phyloP scores from a whole-genome alignment of 1,140 invertebrate species.

The Zaprionus davidi region DNA sequence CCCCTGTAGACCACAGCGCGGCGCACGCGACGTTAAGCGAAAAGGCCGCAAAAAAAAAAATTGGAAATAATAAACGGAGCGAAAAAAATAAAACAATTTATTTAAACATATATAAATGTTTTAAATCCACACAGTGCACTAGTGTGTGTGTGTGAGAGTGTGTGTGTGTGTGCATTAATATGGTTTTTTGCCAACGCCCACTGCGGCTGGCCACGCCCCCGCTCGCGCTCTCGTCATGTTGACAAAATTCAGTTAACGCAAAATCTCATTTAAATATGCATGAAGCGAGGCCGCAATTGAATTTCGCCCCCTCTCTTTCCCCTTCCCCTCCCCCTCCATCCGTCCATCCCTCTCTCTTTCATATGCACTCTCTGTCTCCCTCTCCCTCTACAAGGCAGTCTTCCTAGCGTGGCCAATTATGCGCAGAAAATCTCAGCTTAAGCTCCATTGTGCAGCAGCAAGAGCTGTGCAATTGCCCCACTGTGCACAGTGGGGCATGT shows the following conservation, averaged over 20 bases:
- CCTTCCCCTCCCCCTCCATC: no score
- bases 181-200: conserved; percentile 55
- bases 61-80: conserved; percentile 15
- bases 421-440: neutral
- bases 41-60: conserved; percentile 43
- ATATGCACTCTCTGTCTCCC: neutral
- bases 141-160: conserved; percentile 17
- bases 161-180: conserved; percentile 57
- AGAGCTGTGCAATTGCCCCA: conserved; percentile 17
- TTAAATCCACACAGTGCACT: conserved; percentile 16
- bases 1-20: conserved; percentile 1
- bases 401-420: neutral
- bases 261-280: conserved; percentile 81
- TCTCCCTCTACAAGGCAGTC: no score
- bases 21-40: conserved; percentile 42
- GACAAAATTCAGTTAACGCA: conserved; percentile 80
- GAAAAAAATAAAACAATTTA: conserved; percentile 60
- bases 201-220: conserved; percentile 37
- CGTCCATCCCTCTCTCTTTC: neutral
- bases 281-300: conserved; percentile 62
- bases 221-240: conserved; percentile 34
- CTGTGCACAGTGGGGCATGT: conserved; percentile 51
- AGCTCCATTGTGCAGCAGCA: neutral
- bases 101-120: conserved; percentile 74
- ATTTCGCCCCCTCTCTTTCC: conserved; percentile 30